Base-by-base conservation (phyloP, 1,140 invertebrate species). In the Lasaia peninsularis region DNA sequence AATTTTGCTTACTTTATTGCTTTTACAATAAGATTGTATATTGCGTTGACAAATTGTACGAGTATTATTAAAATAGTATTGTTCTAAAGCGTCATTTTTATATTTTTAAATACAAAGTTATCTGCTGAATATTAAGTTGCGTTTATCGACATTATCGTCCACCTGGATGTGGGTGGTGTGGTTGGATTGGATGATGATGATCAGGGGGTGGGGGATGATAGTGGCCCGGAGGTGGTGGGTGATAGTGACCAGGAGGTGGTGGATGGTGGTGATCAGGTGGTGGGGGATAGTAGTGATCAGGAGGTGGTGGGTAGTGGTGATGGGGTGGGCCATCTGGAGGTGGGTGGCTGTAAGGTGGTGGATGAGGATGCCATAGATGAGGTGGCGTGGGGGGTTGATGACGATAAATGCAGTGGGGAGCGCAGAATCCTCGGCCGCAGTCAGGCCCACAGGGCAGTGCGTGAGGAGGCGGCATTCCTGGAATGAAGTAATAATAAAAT, bases 381-480 rank as follows among this genome's bases (percentile, higher is more conserved):
- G 37, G 76, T 59, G 50, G 84, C 55, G 14, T 57, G 49, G 28
- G 80, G 63, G 31, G 80, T 60, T 16, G 65, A 62, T 1, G 62
- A 64, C 58, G 75, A 71, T 51, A 74, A 68, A 65, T 80, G 71
- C 71, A 89, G 74, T 67, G 82, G 51, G 65, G 78, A 33, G 63
- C 71, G 71, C 59, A 89, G 71, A 24, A 72, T 54, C 53, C 84
- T 32, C 59, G 77, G 33, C 59, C 78, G 58, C 63, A 90, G 67
- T 67, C 71, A 49, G 59, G 87, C 37, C 65, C 88, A 66, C 62
- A 89, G 31, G 59, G 88, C 55, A 56, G 69, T 51, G 32, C 74
- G 74, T 68, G 86, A 18, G 63, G 87, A 53, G 67, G 88, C 56
- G 64, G 69, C 86, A 73, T 88, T 65, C 32, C 78, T 88, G 59